These are phyloP conservation scores for Vidua macroura DNA, from an alignment of 2,113 vertebrate genomes.

Conservation along the genomic window DNA sequence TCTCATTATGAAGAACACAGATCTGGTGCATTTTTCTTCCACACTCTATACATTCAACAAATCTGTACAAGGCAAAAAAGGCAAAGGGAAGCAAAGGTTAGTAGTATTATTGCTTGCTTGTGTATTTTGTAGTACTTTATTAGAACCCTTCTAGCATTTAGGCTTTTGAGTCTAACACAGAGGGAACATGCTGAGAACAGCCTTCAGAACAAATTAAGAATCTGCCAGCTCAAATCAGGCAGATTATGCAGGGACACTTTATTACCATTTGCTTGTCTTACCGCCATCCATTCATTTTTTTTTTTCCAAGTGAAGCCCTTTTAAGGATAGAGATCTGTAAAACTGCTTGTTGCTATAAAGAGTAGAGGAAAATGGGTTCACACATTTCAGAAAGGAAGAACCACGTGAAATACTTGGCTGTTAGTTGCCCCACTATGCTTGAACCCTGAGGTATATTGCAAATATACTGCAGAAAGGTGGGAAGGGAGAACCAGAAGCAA, in stretches of 20 bases:
- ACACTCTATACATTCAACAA: slow-evolving; percentile 95
- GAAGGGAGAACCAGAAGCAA: neutral
- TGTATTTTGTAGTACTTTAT: neutral
- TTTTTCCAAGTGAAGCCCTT: neutral
- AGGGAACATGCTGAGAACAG: neutral
- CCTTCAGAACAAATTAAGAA: neutral
- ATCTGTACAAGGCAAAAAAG: slow-evolving; percentile 70
- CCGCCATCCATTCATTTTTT: neutral
- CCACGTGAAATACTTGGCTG: neutral
- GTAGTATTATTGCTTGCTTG: neutral
- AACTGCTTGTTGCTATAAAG: neutral
- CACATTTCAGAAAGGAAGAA: neutral
- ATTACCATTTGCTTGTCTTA: neutral
- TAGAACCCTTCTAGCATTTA: neutral
- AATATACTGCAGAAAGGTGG: neutral
- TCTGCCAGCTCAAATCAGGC: neutral
- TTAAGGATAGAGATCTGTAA: neutral
- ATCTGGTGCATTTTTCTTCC: slow-evolving; percentile 99
- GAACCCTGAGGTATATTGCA: neutral
- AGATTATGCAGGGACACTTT: neutral
- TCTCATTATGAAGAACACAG: slow-evolving; percentile 95
- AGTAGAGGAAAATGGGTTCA: neutral
- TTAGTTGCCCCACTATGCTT: neutral
- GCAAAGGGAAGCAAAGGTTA: neutral
- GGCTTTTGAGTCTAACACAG: neutral